Conservation (phyloP, 2,888 invertebrate species). For the Hirtodrosophila duncani region DNA sequence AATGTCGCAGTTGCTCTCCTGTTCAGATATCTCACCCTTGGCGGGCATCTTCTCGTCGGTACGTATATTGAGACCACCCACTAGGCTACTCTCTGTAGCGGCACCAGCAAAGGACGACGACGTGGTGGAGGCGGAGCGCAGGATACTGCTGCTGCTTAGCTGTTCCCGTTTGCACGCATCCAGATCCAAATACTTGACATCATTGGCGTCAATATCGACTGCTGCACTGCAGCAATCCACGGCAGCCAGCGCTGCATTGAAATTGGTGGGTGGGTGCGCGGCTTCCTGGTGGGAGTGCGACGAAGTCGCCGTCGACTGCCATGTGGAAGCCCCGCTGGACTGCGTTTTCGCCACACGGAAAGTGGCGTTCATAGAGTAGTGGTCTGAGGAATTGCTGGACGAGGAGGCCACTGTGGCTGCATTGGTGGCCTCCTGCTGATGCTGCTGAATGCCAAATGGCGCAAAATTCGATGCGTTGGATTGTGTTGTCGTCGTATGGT, state of each 20-base stretch:
- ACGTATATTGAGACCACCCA: constrained; percentile 83
- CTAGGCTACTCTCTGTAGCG: constrained; percentile 76
- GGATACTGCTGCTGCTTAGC: constrained; percentile 56
- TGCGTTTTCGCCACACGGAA: constrained; percentile 51
- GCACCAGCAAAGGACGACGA: constrained; percentile 74
- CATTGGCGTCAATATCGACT: constrained; percentile 67
- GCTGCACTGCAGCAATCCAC: constrained; percentile 70
- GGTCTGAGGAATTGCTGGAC: constrained; percentile 64
- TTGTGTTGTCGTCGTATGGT: constrained; percentile 33
- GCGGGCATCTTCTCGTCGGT: constrained; percentile 93
- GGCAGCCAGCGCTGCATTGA: constrained; percentile 65
- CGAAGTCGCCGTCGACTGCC: constrained; percentile 15
- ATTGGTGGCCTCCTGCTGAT: constrained; percentile 64
- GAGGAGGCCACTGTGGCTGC: constrained; percentile 72
- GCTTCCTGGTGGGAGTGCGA: constrained; percentile 30
- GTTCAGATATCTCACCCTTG: constrained; percentile 90
- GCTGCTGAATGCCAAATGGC: constrained; percentile 37
- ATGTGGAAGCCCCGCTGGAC: constrained; percentile 23
- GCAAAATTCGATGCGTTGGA: constrained; percentile 30
- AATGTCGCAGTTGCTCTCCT: constrained; percentile 90
- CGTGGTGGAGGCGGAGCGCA: constrained; percentile 61
- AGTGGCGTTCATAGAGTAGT: constrained; percentile 60
- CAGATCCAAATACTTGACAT: constrained; percentile 76
- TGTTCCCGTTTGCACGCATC: constrained; percentile 76
- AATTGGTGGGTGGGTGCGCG: constrained; percentile 58